A percentile compares a stretch with the other conserved stretches of the same genome.
These are phyloP conservation scores for Gila orcuttii DNA, from an alignment of 2,113 vertebrate species.

Conservation along the genomic window DNA sequence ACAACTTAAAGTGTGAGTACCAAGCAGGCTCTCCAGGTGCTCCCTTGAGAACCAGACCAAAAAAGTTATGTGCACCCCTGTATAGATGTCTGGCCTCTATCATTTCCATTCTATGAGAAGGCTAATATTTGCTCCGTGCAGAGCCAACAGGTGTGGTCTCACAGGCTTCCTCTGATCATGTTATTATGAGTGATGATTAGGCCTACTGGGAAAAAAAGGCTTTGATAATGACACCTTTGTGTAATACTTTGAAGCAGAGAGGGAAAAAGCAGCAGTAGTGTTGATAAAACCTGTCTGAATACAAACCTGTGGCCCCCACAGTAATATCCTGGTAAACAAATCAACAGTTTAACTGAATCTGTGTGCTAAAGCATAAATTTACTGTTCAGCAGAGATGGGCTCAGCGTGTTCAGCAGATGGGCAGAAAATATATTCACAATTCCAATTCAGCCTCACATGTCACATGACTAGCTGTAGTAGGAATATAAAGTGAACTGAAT, in stretches of 20 bases:
- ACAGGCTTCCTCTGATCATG: slow-evolving; percentile 11
- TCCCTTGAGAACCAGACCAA: too few species aligned
- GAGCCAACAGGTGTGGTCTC: background rate
- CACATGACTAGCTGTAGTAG: background rate
- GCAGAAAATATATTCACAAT: slow-evolving; percentile 4
- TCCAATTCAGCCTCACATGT: background rate
- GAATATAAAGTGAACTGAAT: background rate
- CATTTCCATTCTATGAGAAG: background rate
- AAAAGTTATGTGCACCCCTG: too few species aligned
- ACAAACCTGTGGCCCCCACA: slow-evolving; percentile 1
- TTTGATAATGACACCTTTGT: slow-evolving; percentile 43
- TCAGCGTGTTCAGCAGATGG: slow-evolving; percentile 7
- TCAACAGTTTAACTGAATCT: slow-evolving; percentile 21
- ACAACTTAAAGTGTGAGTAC: too few species aligned
- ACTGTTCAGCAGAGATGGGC: background rate
- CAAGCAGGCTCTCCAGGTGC: too few species aligned
- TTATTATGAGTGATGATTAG: slow-evolving; percentile 42
- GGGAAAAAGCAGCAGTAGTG: slow-evolving; percentile 26
- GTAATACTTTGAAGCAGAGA: slow-evolving; percentile 37
- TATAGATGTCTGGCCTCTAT: background rate
- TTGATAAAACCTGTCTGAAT: slow-evolving; percentile 39
- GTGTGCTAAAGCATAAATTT: background rate
- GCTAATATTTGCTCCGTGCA: slow-evolving; percentile 11
- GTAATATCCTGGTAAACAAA: slow-evolving; percentile 11
- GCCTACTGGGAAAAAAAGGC: slow-evolving; percentile 5